Base-by-base conservation (phyloP, 2,113 vertebrate species). In the Phalacrocorax pelagicus region DNA sequence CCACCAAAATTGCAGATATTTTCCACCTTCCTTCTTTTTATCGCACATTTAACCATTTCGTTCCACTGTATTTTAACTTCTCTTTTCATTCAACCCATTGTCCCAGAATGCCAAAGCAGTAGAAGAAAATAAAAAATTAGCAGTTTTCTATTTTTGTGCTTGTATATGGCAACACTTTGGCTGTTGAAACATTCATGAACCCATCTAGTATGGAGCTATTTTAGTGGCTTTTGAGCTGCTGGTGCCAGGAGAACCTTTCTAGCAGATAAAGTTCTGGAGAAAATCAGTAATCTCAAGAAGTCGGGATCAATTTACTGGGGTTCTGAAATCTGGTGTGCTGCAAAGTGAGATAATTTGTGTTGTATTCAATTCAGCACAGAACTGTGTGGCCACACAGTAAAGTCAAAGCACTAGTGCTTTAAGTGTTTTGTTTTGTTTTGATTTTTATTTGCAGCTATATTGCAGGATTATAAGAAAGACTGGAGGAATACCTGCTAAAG, bases 181-280 rank as follows among this genome's bases (percentile, higher is more conserved):
- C 92, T 81, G 23, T 63, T 87, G 78, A 87, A 96, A 91, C 65
- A 79, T 95, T 94, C 67, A 85, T 87, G 61, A 91, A 55, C 34
- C 38, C 40, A 36, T 72, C 81, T 52, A 67, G 38, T 81, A 90
- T 77, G 85, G 90, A 88, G 62, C 63, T 92, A 17, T 86, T 88
- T 80, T 47, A 67, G 82, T 66, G 58, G 83, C 83, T 93, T 94
- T 93, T 3, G 8, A 58, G 91, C 54, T 92, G 66, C 63, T 90
- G 75, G 62, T 93, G 86, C 67, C 71, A 77, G 71, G 82, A 94
- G 51, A 88, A 75, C 42, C 72, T n/a, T 92, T 77, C 54, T 62
- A 57, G 40, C 34, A 80, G 82, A 12, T 21, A 24, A 0, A 85
- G 46, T 86, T 58, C 79, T 95, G 88, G 59, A 94, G 86, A 49